phyloP scores from a whole-genome alignment of 2,888 invertebrate species.

The Apotomis turbidana region DNA sequence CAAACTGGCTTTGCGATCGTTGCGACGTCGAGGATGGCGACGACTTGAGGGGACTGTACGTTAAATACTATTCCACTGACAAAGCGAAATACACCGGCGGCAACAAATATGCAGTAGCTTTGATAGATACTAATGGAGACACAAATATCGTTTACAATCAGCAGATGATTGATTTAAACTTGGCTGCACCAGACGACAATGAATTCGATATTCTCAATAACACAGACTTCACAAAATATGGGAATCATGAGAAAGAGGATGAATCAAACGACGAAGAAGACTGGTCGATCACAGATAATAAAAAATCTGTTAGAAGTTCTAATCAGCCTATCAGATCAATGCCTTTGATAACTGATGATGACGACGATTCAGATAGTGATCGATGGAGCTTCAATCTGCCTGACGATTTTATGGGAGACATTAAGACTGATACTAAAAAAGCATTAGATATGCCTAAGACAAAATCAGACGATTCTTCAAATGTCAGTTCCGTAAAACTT shows the following conservation, averaged over 20 bases:
- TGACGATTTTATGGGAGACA: constrained; percentile 49
- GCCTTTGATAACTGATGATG: constrained; percentile 60
- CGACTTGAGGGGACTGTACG: constrained; percentile 70
- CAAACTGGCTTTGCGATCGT: constrained; percentile 78
- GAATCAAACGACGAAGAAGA: constrained; percentile 48
- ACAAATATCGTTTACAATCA: constrained; percentile 76
- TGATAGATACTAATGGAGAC: constrained; percentile 74
- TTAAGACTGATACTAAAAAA: constrained; percentile 40
- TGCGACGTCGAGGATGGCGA: constrained; percentile 67
- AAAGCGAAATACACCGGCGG: constrained; percentile 66
- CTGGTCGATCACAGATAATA: constrained; percentile 5
- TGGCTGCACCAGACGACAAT: constrained; percentile 63
- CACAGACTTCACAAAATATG: constrained; percentile 47
- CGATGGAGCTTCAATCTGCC: constrained; percentile 59
- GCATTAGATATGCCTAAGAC: constrained; percentile 9
- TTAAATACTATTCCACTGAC: constrained; percentile 71
- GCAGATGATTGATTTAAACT: constrained; percentile 76
- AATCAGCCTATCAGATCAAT: constrained; percentile 60
- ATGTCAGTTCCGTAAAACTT: constrained; percentile 15
- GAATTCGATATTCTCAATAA: constrained; percentile 61
- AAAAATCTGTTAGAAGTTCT: constrained; percentile 36
- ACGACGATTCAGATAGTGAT: constrained; percentile 48
- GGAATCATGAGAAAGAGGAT: constrained; percentile 24
- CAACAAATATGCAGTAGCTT: constrained; percentile 75
- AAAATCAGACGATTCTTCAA: constrained; percentile 8